Base-by-base conservation (phyloP, 2,888 invertebrate genomes). In the Mesoligia furuncula region DNA sequence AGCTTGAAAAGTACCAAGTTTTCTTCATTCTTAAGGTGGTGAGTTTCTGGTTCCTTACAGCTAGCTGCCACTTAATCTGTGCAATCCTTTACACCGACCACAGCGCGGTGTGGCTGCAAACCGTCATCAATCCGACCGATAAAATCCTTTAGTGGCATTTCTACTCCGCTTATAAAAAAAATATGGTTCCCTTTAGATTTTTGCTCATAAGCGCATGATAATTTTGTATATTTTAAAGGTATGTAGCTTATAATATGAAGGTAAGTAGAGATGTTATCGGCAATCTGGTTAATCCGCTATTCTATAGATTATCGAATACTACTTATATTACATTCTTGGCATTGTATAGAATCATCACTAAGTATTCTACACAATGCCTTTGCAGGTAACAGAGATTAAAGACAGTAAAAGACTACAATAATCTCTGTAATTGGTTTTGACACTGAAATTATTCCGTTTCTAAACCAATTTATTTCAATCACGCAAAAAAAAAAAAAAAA, bases 81-180 rank as follows among this genome's bases (percentile, higher is more conserved):
- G 68, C 77, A 59, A 67, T 80, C 42, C 68, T 80, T 80, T 59
- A 69, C 48, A 68, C 42, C 57, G 24, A 17, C 36, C 61, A 51
- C 57, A 77, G 48, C 15, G 64, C 59, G 31, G 48, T 59, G 64
- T 77, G 64, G 80, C 68, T 80, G 77, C 42, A 69, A 51, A 65
- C 54, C 68, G 51, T 59, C 83, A 80, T 80, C 83, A 77, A 82
- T 80, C 20, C 20, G 17, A 69, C 51, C 68, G 83, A 80, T 80
- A 69, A 80, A 76, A 59, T 80, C 42, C 42, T 76, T 79, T 80
- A 79, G 73, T 73, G 59, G 27, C 15, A n/a, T 36, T 68, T 36
- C 42, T 42, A 69, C 51, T 69, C 36, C 8, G 17, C 6, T 36
- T 27, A 45, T 27, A 54, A 62, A 80, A 71, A 62, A 27, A 54